Percentiles rank a stretch among this genome's conserved stretches.
phyloP scores from a whole-genome alignment of 1,140 invertebrate genomes.

The Anthonomus grandis region DNA sequence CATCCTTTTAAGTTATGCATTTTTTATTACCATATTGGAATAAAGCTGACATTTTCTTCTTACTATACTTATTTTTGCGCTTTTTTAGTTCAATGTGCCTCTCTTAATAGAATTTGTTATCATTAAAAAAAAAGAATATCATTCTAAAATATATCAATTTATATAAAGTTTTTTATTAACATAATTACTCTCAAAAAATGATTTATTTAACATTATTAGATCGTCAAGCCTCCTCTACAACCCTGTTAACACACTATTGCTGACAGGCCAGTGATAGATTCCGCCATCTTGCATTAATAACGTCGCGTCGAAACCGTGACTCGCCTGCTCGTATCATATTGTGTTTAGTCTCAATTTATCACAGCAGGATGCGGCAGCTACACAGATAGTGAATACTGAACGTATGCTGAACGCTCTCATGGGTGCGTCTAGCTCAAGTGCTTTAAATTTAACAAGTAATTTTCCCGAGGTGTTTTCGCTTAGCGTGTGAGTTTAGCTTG shows the following conservation, averaged over 20 bases:
- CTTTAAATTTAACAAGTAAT: not conserved
- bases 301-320: not conserved
- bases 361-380: not conserved
- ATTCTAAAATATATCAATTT: too few species aligned
- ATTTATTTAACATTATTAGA: not conserved
- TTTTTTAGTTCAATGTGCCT: too few species aligned
- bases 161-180: too few species aligned
- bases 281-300: slow-evolving; percentile 13
- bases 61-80: too few species aligned
- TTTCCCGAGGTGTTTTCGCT: too few species aligned
- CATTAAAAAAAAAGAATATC: too few species aligned
- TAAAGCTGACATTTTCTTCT: too few species aligned
- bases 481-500: too few species aligned
- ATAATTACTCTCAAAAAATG: too few species aligned
- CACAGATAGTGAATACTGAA: slow-evolving; percentile 1
- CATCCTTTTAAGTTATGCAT: too few species aligned
- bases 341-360: slow-evolving; percentile 6
- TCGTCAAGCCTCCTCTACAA: not conserved
- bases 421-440: not conserved
- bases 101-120: too few species aligned
- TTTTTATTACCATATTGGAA: too few species aligned
- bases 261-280: slow-evolving; percentile 14
- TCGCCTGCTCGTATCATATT: slow-evolving; percentile 3
- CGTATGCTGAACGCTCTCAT: not conserved
- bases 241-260: slow-evolving; percentile 8